Percentiles rank a stretch among this genome's conserved stretches.
These are phyloP conservation scores for Drosophila kanapiae DNA, from an alignment of 1,140 invertebrate species.

Conservation along the genomic window DNA sequence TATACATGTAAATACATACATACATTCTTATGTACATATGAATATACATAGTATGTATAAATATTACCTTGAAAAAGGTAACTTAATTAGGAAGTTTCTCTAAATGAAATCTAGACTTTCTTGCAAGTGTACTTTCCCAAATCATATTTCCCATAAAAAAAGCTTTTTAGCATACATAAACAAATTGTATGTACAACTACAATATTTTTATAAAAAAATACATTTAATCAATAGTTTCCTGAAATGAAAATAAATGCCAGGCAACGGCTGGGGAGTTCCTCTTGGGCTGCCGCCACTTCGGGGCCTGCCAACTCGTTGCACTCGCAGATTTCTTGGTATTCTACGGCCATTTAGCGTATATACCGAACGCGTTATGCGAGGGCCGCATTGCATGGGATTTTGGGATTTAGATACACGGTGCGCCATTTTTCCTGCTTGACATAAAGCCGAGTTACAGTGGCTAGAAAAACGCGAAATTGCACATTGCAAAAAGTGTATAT, in stretches of 20 bases:
- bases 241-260: background rate
- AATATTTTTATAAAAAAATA: no score
- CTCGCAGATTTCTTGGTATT: background rate
- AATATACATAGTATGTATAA: no score
- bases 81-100: background rate
- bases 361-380: conserved; percentile 31
- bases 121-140: background rate
- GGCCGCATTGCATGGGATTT: conserved; percentile 14
- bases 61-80: background rate
- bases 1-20: no score
- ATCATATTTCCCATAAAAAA: background rate
- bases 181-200: no score
- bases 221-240: background rate
- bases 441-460: conserved; percentile 71
- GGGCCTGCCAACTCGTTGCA: conserved; percentile 10
- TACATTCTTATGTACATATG: no score
- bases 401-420: conserved; percentile 48
- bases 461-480: conserved; percentile 66
- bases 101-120: background rate
- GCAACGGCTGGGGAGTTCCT: background rate
- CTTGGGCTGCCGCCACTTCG: background rate
- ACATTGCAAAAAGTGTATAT: conserved; percentile 61
- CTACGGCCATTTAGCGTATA: background rate
- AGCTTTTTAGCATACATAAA: background rate
- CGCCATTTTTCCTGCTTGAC: conserved; percentile 75